A percentile compares a stretch with the other conserved stretches of the same genome.
Evolutionary conservation across 2,113 vertebrate species (phyloP).

Genomic region (Fregata magnificens): DNA sequence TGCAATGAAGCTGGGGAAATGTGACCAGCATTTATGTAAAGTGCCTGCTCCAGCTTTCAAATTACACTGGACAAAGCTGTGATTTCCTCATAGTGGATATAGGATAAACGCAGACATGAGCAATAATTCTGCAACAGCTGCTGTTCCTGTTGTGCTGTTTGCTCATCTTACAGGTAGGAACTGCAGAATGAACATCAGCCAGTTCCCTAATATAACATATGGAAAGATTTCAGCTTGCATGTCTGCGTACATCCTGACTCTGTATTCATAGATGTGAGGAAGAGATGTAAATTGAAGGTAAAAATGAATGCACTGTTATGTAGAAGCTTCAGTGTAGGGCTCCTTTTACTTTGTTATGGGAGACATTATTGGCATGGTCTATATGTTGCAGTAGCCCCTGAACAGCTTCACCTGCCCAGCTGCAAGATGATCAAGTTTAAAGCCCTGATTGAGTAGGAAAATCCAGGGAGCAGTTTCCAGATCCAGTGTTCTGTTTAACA

Average conservation of each 20-base stretch:
- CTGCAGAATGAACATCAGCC: not conserved
- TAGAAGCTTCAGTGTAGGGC: not conserved
- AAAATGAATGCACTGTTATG: not conserved
- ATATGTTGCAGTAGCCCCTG: not conserved
- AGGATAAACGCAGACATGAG: not conserved
- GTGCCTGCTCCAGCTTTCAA: not conserved
- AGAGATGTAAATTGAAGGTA: not conserved
- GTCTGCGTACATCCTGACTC: not conserved
- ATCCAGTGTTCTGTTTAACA: not conserved
- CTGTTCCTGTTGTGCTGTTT: not conserved
- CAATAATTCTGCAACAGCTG: not conserved
- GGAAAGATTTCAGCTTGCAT: not conserved
- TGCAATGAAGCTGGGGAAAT: not conserved
- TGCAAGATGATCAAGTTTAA: not conserved
- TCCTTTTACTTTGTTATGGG: not conserved
- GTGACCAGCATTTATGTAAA: not conserved
- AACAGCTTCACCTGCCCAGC: not conserved
- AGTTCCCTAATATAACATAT: not conserved
- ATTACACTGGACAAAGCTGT: not conserved
- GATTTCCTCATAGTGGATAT: not conserved
- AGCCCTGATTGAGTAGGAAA: not conserved
- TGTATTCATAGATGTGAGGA: not conserved
- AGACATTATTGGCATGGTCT: not conserved
- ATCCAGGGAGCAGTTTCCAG: not conserved
- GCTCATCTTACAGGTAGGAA: not conserved